Conservation (phyloP, 1,140 invertebrate species). For the Brachionus koreanus region DNA sequence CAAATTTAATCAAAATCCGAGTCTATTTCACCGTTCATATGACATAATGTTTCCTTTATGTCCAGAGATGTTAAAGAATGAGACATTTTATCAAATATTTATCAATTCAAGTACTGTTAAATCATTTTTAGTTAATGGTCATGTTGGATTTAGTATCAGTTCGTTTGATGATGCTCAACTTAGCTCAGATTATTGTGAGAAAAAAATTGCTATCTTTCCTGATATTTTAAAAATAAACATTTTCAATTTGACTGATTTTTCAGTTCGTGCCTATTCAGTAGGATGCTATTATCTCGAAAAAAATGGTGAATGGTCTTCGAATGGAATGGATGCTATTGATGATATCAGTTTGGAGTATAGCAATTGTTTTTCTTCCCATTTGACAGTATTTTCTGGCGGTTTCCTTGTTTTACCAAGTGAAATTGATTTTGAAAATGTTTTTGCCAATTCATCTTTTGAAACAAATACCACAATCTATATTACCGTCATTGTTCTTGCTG, state of each 20-base stretch:
- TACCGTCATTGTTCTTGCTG: conserved; percentile 59
- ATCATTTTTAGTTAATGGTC: neutral
- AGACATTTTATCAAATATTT: conserved; percentile 20
- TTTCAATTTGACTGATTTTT: conserved; percentile 46
- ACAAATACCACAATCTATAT: conserved; percentile 63
- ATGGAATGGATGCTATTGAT: conserved; percentile 49
- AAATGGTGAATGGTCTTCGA: conserved; percentile 48
- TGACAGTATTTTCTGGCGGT: conserved; percentile 57
- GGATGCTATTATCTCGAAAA: conserved; percentile 47
- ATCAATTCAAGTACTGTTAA: neutral
- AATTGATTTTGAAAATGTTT: conserved; percentile 58
- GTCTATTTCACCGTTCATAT: neutral
- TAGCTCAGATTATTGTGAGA: neutral
- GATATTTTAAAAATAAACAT: neutral
- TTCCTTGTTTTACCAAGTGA: conserved; percentile 57
- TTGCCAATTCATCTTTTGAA: conserved; percentile 59
- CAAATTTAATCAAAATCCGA: neutral
- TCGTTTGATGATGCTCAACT: neutral
- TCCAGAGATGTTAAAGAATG: neutral
- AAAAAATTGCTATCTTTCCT: neutral
- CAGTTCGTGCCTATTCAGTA: conserved; percentile 45
- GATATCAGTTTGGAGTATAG: conserved; percentile 46
- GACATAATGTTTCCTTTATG: neutral
- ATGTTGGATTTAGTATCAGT: conserved; percentile 4
- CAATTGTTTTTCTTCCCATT: conserved; percentile 53